Evolutionary conservation across 2,113 vertebrate species (phyloP).

Genomic region (Conger conger): DNA sequence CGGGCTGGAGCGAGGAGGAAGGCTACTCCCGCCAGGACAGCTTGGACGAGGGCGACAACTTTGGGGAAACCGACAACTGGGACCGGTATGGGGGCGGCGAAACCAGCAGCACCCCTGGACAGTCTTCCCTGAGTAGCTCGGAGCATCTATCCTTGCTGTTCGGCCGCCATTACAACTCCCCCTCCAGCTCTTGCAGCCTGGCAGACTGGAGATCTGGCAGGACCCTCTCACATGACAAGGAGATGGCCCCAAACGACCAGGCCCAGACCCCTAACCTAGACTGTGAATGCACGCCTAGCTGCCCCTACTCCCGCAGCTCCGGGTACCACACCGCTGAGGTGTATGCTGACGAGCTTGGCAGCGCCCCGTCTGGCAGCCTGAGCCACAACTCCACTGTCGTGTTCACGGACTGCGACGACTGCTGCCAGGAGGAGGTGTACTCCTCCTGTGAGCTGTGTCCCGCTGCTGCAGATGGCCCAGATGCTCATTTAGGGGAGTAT

Average conservation of each 20-base stretch:
- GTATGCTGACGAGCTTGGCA: constrained; percentile 55
- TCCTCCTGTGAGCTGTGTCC: constrained; percentile 55
- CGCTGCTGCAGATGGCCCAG: constrained; percentile 48
- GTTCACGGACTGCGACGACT: constrained; percentile 63
- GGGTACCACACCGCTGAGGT: constrained; percentile 64
- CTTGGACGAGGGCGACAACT: constrained; percentile 45
- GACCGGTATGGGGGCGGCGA: constrained; percentile 52
- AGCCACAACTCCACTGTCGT: constrained; percentile 64
- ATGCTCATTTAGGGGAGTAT: constrained; percentile 57
- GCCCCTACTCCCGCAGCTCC: constrained; percentile 64
- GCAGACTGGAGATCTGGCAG: constrained; percentile 48
- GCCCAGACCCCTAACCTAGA: constrained; percentile 43
- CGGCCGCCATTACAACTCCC: constrained; percentile 57
- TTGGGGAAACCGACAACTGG: constrained; percentile 44
- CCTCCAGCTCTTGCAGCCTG: constrained; percentile 55
- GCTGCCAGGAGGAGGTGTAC: constrained; percentile 48
- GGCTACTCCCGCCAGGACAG: constrained; percentile 58
- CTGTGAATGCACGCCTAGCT: constrained; percentile 60
- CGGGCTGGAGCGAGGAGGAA: constrained; percentile 65
- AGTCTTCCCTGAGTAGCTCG: constrained; percentile 65
- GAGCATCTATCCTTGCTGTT: constrained; percentile 70
- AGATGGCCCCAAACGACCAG: constrained; percentile 1
- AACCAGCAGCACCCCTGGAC: constrained; percentile 59
- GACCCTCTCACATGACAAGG: background rate
- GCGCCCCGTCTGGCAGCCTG: constrained; percentile 60